A percentile compares a stretch with the other conserved stretches of the same genome.
These are phyloP conservation scores for Lasius platythorax DNA, from an alignment of 2,888 invertebrate species.

Conservation along the genomic window DNA sequence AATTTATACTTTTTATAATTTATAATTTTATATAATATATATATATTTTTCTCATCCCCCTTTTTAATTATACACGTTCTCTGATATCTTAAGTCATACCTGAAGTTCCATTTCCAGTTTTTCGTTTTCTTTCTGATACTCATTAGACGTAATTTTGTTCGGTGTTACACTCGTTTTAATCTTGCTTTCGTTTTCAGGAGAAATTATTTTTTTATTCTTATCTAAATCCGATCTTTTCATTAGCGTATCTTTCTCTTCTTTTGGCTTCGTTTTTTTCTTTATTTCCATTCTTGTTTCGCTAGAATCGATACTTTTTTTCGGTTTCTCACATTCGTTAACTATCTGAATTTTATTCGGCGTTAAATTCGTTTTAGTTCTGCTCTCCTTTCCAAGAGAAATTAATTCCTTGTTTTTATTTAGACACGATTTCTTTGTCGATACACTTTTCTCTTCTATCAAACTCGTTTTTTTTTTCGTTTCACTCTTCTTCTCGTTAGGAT, in stretches of 20 bases:
- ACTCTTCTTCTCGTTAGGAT: neutral
- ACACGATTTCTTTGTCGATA: neutral
- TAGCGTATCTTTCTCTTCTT: neutral
- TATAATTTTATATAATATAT: neutral
- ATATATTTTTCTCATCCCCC: neutral
- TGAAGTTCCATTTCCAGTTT: conserved; percentile 48
- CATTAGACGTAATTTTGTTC: conserved; percentile 26
- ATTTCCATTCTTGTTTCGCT: neutral
- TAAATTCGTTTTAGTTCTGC: neutral
- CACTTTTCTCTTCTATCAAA: neutral
- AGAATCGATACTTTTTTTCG: neutral
- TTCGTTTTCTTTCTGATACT: conserved; percentile 46
- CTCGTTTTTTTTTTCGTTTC: neutral
- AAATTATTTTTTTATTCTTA: neutral
- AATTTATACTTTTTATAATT: neutral
- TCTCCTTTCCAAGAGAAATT: neutral
- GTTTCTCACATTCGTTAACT: conserved; percentile 43
- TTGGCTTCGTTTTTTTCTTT: neutral
- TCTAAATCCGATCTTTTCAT: neutral
- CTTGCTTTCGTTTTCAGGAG: neutral
- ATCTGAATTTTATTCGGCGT: conserved; percentile 14
- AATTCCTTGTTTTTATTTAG: conserved; percentile 8
- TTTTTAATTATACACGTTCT: neutral
- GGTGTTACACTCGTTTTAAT: neutral
- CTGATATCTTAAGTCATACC: conserved; percentile 38